Conservation (phyloP, 2,113 vertebrate species). For the Theristicus caerulescens region DNA sequence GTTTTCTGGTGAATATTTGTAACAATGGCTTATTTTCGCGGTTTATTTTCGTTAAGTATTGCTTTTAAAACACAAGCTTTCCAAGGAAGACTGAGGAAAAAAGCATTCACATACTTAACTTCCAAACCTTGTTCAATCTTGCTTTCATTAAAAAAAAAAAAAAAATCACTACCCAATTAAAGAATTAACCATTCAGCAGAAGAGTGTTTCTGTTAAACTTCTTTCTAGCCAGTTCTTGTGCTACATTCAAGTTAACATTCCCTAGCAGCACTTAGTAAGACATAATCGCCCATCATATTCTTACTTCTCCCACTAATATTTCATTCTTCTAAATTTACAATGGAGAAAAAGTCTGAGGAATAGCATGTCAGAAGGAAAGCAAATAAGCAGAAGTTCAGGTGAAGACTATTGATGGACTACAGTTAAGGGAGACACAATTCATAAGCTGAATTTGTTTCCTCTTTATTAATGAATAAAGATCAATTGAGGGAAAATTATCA, state of each 20-base stretch:
- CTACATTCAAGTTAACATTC: background rate
- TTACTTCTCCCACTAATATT: background rate
- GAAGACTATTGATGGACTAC: background rate
- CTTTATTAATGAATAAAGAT: background rate
- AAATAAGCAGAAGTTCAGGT: background rate
- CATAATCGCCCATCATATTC: background rate
- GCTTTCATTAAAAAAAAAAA: background rate
- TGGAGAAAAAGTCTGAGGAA: background rate
- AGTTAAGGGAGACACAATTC: background rate
- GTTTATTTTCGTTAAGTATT: background rate
- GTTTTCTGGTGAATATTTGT: background rate
- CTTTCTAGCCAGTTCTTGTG: background rate
- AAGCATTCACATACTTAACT: background rate
- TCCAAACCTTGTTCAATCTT: background rate
- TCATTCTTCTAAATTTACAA: background rate
- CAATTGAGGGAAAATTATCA: background rate
- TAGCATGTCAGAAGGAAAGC: background rate
- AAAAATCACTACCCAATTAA: background rate
- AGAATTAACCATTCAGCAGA: background rate
- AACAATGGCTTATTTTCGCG: background rate
- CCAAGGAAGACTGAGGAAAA: background rate
- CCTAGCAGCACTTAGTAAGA: background rate
- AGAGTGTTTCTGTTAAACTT: background rate
- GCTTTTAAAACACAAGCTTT: background rate
- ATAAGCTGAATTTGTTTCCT: background rate